phyloP scores from a whole-genome alignment of 2,888 invertebrate species.

The Harmothoe impar region DNA sequence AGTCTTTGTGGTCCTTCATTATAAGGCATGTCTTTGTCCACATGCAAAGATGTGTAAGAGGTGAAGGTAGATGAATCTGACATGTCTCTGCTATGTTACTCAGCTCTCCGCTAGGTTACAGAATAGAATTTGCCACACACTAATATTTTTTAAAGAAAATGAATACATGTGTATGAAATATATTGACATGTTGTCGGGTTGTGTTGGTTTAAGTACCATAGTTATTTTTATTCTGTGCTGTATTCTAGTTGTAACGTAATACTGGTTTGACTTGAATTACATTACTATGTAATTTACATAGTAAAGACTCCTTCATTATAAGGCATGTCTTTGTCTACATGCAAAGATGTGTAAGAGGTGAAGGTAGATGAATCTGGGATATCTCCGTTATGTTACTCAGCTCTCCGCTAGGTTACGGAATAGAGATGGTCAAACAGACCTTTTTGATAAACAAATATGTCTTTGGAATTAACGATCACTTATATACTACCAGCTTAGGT shows the following conservation, averaged over 20 bases:
- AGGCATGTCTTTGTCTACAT: constrained; percentile 63
- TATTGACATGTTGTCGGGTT: no score
- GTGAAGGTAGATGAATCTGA: constrained; percentile 28
- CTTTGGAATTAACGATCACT: no score
- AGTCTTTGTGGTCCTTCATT: not conserved
- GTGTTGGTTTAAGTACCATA: not conserved
- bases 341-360: constrained; percentile 63
- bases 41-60: constrained; percentile 45
- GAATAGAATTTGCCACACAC: not conserved
- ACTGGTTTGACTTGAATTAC: no score
- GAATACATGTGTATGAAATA: no score
- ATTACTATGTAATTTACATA: no score
- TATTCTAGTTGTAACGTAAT: no score
- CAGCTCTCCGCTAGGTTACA: not conserved
- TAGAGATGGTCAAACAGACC: not conserved
- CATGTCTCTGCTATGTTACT: not conserved
- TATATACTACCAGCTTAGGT: no score
- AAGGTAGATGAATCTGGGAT: constrained; percentile 58
- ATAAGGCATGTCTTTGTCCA: constrained; percentile 47
- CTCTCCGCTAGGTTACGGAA: not conserved
- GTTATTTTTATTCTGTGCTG: no score
- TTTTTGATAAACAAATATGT: not conserved
- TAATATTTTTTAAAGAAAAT: no score
- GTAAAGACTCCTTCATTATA: constrained; percentile 63
- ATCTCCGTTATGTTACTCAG: not conserved